These are phyloP conservation scores for Nestor notabilis DNA, from an alignment of 2,113 vertebrate genomes.

Conservation along the genomic window DNA sequence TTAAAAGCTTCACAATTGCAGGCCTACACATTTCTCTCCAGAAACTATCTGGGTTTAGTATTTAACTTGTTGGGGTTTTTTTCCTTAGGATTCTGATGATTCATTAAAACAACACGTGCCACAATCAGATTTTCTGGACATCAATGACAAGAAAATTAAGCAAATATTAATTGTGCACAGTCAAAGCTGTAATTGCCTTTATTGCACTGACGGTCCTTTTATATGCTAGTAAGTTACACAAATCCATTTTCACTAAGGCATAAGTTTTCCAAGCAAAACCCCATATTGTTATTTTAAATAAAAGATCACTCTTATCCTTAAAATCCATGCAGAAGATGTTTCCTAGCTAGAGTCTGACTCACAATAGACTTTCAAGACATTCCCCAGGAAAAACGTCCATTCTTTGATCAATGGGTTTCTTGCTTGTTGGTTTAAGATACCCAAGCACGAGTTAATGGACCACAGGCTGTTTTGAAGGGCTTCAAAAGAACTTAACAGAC, in stretches of 20 bases:
- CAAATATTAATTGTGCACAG: neutral
- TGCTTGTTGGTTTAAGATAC: neutral
- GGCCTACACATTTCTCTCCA: neutral
- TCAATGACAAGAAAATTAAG: neutral
- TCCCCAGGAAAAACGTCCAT: neutral
- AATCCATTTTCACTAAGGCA: neutral
- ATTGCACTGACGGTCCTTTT: neutral
- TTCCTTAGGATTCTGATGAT: neutral
- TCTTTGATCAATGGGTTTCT: neutral
- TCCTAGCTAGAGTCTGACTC: neutral
- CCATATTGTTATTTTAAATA: neutral
- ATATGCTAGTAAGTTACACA: neutral
- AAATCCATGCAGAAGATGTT: neutral
- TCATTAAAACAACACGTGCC: neutral
- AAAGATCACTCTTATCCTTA: neutral
- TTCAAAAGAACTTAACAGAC: slow-evolving; percentile 17
- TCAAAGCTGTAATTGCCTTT: neutral
- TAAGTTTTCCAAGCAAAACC: neutral
- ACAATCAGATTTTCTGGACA: neutral
- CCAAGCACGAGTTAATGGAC: neutral
- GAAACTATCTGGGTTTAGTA: neutral
- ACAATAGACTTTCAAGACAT: neutral
- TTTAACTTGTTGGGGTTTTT: too few relatives aligned
- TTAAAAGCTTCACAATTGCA: neutral
- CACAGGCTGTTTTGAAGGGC: too few relatives aligned